phyloP scores from a whole-genome alignment of 2,888 invertebrate genomes.

The Chalcis sispes region DNA sequence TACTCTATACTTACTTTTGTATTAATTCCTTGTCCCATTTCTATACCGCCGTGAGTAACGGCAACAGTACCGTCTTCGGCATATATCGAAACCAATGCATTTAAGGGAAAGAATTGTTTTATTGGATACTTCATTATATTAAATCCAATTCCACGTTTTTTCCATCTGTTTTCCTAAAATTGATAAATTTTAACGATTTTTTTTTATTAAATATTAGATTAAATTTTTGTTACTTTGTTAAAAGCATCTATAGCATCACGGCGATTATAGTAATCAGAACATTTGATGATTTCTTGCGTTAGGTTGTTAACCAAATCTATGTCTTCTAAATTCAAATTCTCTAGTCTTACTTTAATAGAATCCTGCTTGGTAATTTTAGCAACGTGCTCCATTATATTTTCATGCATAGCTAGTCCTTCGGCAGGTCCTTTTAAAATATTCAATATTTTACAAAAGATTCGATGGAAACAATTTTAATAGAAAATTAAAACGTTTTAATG shows the following conservation, averaged over 20 bases:
- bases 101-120: not conserved
- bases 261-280: conserved; percentile 79
- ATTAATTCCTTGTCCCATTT: conserved; percentile 57
- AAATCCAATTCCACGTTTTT: conserved; percentile 82
- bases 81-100: conserved; percentile 50
- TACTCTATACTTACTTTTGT: conserved; percentile 41
- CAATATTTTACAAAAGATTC: no score
- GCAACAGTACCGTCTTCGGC: conserved; percentile 53
- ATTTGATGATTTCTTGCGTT: conserved; percentile 76
- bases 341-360: conserved; percentile 78
- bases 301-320: conserved; percentile 78
- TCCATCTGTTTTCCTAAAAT: conserved; percentile 76
- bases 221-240: not conserved
- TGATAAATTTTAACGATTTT: not conserved
- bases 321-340: conserved; percentile 79
- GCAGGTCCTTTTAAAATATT: conserved; percentile 77
- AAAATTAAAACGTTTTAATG: conserved; percentile 79
- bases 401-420: conserved; percentile 81
- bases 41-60: conserved; percentile 48
- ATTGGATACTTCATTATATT: conserved; percentile 69
- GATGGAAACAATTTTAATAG: conserved; percentile 69
- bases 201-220: not conserved
- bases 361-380: conserved; percentile 79
- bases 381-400: conserved; percentile 83
- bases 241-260: conserved; percentile 56